A percentile compares a stretch with the other conserved stretches of the same genome.
phyloP scores from a whole-genome alignment of 2,888 invertebrate genomes.

The Homarus gammarus region DNA sequence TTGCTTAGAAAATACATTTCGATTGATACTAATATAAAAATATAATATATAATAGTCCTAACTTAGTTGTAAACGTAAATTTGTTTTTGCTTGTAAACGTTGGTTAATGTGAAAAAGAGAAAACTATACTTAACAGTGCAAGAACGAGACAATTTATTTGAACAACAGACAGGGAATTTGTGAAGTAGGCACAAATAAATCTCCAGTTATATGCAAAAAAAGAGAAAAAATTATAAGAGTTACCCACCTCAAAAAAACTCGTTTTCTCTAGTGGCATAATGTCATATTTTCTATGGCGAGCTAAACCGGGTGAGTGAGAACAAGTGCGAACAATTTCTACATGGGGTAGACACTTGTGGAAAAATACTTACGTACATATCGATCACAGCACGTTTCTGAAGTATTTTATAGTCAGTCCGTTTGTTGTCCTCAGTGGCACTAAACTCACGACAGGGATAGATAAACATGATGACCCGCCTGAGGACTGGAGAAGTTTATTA shows the following conservation, averaged over 20 bases:
- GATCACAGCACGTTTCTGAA: constrained; percentile 18
- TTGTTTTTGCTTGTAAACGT: too few species aligned
- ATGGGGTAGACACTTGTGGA: not conserved
- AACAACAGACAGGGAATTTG: too few species aligned
- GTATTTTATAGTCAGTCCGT: not conserved
- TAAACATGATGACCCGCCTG: not conserved
- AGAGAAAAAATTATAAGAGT: not conserved
- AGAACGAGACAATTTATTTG: too few species aligned
- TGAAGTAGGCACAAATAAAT: too few species aligned
- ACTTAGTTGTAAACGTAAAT: too few species aligned
- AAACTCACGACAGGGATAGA: not conserved
- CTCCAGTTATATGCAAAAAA: not conserved
- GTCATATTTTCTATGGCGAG: constrained; percentile 30
- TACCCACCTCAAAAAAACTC: not conserved
- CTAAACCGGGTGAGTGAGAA: constrained; percentile 14
- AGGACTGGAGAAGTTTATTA: not conserved
- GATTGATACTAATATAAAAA: too few species aligned
- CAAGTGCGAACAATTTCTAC: constrained; percentile 8
- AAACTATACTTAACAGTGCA: too few species aligned
- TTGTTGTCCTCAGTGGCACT: not conserved
- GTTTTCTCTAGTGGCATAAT: not conserved
- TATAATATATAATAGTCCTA: too few species aligned
- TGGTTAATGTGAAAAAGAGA: too few species aligned
- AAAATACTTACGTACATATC: constrained; percentile 17
- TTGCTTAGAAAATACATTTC: too few species aligned